Conservation (phyloP, 2,888 invertebrate genomes). For the Caenorhabditis angaria region DNA sequence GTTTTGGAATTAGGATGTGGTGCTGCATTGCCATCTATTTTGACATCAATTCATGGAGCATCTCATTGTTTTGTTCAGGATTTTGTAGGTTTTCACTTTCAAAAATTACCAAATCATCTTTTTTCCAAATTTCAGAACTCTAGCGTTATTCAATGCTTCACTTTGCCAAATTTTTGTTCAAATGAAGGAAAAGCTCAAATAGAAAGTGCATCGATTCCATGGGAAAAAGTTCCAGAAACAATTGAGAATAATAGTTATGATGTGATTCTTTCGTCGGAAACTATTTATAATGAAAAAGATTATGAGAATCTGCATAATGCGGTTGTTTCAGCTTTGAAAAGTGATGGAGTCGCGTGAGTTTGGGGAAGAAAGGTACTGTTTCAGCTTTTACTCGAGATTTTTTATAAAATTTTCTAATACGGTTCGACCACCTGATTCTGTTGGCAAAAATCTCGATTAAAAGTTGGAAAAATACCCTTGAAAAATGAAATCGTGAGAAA, state of each 20-base stretch:
- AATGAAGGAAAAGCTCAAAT: conserved; percentile 45
- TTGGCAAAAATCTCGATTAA: no score
- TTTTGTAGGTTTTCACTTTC: conserved; percentile 80
- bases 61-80: conserved; percentile 85
- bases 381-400: conserved; percentile 11
- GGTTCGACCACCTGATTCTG: no score
- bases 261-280: conserved; percentile 88
- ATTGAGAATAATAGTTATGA: conserved; percentile 78
- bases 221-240: conserved; percentile 31
- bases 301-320: conserved; percentile 80
- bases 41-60: conserved; percentile 80
- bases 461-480: no score
- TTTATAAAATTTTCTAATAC: no score
- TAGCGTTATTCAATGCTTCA: conserved; percentile 60
- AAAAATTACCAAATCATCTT: conserved; percentile 5
- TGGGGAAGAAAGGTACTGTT: conserved; percentile 12
- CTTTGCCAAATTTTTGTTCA: conserved; percentile 50
- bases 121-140: conserved; percentile 55
- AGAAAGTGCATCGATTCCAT: conserved; percentile 33
- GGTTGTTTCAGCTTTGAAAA: conserved; percentile 78
- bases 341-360: conserved; percentile 75
- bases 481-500: neutral
- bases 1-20: conserved; percentile 91
- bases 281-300: conserved; percentile 84
- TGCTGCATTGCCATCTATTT: conserved; percentile 86